Percentiles rank a stretch among this genome's conserved stretches.
phyloP scores from a whole-genome alignment of 2,113 vertebrate genomes.

The Zapus hudsonius region DNA sequence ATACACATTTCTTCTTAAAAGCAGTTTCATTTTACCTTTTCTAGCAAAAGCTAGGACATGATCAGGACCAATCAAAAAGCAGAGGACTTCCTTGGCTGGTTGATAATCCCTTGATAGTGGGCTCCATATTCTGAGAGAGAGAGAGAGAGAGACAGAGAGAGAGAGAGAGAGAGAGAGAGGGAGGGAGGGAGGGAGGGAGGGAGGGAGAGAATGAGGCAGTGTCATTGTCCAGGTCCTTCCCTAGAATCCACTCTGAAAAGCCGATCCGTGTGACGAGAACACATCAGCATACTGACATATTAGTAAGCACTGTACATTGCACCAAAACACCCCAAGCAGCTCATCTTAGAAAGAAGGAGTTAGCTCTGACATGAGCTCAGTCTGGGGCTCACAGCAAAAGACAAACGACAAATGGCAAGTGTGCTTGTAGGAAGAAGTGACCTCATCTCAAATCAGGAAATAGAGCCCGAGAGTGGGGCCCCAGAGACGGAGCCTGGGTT shows the following conservation, averaged over 20 bases:
- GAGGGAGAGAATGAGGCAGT: accelerated
- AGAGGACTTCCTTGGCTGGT: background rate
- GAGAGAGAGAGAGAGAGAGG: too few species aligned
- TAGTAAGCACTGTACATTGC: background rate
- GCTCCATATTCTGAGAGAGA: background rate
- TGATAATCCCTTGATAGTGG: accelerated
- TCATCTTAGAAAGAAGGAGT: background rate
- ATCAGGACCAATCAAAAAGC: too few species aligned
- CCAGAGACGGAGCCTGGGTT: too few species aligned
- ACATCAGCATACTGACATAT: accelerated
- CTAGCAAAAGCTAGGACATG: background rate
- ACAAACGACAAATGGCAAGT: too few species aligned
- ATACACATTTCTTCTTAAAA: background rate
- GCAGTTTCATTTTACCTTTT: background rate
- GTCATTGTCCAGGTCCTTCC: background rate
- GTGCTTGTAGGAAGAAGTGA: background rate
- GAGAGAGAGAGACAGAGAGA: too few species aligned
- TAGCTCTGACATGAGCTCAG: background rate
- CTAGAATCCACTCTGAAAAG: background rate
- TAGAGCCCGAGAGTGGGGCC: background rate
- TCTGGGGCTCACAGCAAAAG: accelerated
- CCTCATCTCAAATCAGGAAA: background rate
- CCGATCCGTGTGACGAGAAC: too few species aligned
- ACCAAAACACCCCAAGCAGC: background rate
- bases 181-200: too few species aligned